phyloP scores from a whole-genome alignment of 1,140 invertebrate species.

The Whitmania pigra region DNA sequence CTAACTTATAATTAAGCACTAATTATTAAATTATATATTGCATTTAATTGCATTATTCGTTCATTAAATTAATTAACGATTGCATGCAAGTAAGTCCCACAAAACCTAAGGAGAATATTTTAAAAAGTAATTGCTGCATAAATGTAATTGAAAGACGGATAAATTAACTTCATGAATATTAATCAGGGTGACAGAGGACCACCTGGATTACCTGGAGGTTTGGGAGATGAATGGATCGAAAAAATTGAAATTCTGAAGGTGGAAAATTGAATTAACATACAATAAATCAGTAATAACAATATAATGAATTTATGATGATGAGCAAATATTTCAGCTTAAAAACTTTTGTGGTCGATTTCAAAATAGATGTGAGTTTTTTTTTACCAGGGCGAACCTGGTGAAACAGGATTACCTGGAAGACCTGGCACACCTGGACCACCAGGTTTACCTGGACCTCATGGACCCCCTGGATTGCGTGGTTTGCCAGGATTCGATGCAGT shows the following conservation, averaged over 20 bases:
- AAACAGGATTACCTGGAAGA: slow-evolving; percentile 13
- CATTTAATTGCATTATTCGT: too few relatives aligned
- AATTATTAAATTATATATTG: too few relatives aligned
- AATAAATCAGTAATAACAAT: background rate
- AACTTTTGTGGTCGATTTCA: background rate
- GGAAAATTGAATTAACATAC: background rate
- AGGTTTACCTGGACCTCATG: too few relatives aligned
- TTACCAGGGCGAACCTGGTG: slow-evolving; percentile 21
- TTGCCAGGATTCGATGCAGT: slow-evolving; percentile 21
- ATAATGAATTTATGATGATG: background rate
- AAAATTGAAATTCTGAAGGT: slow-evolving; percentile 17
- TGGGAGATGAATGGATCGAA: slow-evolving; percentile 19
- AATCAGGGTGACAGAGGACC: slow-evolving; percentile 21
- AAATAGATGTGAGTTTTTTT: slow-evolving; percentile 2
- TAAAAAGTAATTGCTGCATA: too few relatives aligned
- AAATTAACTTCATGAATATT: too few relatives aligned
- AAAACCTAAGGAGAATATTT: too few relatives aligned
- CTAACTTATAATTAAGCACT: too few relatives aligned
- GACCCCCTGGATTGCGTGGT: background rate
- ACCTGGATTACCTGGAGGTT: slow-evolving; percentile 16
- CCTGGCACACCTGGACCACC: slow-evolving; percentile 16
- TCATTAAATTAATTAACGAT: too few relatives aligned
- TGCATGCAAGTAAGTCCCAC: too few relatives aligned
- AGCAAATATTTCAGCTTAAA: background rate
- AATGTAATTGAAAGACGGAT: too few relatives aligned